Evolutionary conservation across 2,888 invertebrate species (phyloP).

Genomic region (Pecten maximus): DNA sequence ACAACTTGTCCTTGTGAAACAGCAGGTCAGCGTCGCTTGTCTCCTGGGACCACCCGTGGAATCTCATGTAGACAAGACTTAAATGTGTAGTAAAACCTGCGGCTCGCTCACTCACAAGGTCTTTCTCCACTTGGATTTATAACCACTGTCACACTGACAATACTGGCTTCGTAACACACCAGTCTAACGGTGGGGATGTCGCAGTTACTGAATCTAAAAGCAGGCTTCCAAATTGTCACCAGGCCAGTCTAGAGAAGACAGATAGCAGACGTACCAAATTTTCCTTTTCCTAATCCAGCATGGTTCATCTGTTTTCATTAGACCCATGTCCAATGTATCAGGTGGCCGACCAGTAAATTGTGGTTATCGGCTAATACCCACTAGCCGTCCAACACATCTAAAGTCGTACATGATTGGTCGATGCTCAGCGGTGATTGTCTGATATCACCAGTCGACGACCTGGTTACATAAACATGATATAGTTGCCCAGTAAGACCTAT

Average conservation of each 20-base stretch:
- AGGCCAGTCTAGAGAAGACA: neutral
- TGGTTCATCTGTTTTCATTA: conserved; percentile 20
- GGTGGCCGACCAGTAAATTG: conserved; percentile 27
- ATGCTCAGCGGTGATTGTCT: neutral
- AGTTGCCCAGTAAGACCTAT: neutral
- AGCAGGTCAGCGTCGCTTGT: neutral
- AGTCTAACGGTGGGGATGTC: neutral
- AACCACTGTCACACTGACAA: conserved; percentile 3
- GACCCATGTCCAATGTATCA: conserved; percentile 21
- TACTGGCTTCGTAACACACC: neutral
- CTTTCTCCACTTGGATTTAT: neutral
- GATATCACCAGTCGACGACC: neutral
- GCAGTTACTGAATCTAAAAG: conserved; percentile 33
- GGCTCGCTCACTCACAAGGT: neutral
- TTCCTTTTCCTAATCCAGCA: conserved; percentile 20
- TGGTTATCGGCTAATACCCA: neutral
- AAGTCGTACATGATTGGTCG: conserved; percentile 3
- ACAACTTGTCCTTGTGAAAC: neutral
- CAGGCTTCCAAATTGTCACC: conserved; percentile 4
- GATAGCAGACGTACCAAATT: neutral
- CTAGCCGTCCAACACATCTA: neutral
- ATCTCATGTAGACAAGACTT: neutral
- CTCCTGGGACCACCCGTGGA: neutral
- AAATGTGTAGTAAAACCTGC: neutral
- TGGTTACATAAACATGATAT: neutral